These are phyloP conservation scores for Babyrousa celebensis DNA, from an alignment of 2,797 vertebrate species.

Conservation along the genomic window DNA sequence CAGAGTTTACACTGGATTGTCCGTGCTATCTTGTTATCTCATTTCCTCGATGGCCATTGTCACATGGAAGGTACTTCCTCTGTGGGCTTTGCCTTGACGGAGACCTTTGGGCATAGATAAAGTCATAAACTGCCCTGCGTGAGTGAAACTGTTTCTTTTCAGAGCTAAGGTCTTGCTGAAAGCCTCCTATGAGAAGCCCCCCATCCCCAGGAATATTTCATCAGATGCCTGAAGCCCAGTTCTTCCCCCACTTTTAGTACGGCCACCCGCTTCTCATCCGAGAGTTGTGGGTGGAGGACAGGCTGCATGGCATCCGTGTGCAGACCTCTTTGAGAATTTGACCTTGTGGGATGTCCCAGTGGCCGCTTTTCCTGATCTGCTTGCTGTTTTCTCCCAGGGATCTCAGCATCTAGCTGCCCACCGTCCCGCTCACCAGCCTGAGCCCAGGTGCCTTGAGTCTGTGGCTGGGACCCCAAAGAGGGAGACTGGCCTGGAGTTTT, in stretches of 20 bases:
- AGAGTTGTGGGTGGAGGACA: too few species aligned
- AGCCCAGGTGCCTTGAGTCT: neutral
- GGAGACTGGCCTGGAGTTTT: neutral
- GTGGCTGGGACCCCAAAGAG: neutral
- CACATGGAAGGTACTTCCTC: constrained; percentile 69
- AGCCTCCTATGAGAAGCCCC: neutral
- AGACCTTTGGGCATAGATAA: neutral
- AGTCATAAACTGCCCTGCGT: neutral
- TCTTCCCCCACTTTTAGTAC: neutral
- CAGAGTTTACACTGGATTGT: neutral
- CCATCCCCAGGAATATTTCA: neutral
- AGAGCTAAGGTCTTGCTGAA: neutral
- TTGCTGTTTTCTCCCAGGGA: neutral
- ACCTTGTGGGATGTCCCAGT: neutral
- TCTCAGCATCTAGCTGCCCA: neutral
- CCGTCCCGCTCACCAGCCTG: neutral
- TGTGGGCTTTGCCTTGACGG: constrained; percentile 39
- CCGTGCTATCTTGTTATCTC: neutral
- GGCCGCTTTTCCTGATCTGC: neutral
- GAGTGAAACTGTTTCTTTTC: neutral
- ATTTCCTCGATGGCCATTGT: constrained; percentile 68
- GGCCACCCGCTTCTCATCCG: neutral
- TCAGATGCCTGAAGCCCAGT: neutral
- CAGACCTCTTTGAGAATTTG: neutral
- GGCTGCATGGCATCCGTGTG: fast-evolving